A percentile compares a stretch with the other conserved stretches of the same genome.
phyloP scores from a whole-genome alignment of 2,113 vertebrate genomes.

The Passerina amoena region DNA sequence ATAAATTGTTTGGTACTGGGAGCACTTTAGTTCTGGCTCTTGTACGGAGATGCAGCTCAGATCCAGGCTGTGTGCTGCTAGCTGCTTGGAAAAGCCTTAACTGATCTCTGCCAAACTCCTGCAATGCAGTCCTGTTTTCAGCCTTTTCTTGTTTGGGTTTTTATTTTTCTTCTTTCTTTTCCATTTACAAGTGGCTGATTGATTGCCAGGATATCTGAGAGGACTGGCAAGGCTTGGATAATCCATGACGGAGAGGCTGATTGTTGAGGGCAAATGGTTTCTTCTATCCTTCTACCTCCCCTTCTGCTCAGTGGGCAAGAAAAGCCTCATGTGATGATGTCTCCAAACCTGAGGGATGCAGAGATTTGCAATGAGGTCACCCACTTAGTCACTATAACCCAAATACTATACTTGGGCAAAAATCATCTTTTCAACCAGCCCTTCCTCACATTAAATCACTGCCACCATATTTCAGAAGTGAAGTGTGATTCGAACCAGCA shows the following conservation, averaged over 20 bases:
- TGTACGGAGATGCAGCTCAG: neutral
- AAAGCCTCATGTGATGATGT: rapidly evolving
- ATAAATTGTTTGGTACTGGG: neutral
- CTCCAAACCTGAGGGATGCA: neutral
- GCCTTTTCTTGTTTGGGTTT: neutral
- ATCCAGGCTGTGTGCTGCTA: neutral
- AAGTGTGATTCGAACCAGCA: neutral
- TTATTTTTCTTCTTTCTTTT: neutral
- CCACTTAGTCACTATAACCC: neutral
- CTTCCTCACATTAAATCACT: neutral
- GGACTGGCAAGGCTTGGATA: neutral
- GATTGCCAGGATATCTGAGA: neutral
- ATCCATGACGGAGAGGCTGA: neutral
- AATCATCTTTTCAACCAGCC: neutral
- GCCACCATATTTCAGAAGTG: neutral
- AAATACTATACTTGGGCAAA: neutral
- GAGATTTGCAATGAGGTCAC: neutral
- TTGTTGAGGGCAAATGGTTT: neutral
- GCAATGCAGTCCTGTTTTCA: neutral
- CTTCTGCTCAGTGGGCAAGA: neutral
- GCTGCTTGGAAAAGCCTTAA: constrained; percentile 1
- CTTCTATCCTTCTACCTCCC: neutral
- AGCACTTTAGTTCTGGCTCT: neutral
- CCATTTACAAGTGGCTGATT: neutral
- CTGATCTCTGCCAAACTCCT: constrained; percentile 7